Conservation (phyloP, 1,140 invertebrate species). For the Papilio aristodemus region DNA sequence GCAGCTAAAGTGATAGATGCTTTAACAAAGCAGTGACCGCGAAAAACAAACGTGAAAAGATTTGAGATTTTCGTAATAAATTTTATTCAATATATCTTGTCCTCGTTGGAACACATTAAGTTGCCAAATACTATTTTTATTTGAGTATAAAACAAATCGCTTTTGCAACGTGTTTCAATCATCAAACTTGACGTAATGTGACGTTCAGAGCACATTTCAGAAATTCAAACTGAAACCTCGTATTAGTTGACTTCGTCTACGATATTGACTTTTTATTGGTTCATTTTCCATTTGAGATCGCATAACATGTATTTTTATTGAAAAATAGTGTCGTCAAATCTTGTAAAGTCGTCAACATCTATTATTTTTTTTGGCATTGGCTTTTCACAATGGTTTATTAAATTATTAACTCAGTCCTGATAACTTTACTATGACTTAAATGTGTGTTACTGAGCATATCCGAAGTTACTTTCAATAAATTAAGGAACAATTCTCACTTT, state of each 20-base stretch:
- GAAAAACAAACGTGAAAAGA: neutral
- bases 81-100: neutral
- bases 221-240: neutral
- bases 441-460: no score
- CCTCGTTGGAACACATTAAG: neutral
- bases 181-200: neutral
- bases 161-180: neutral
- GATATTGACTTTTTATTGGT: conserved; percentile 11
- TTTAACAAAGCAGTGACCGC: neutral
- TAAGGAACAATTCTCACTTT: no score
- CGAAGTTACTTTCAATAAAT: no score
- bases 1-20: neutral
- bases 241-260: neutral
- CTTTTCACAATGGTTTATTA: no score
- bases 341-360: neutral
- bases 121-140: neutral
- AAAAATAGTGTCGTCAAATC: neutral
- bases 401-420: no score
- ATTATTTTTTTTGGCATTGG: no score
- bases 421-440: no score
- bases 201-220: neutral
- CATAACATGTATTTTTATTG: neutral
- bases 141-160: neutral
- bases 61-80: neutral
- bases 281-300: conserved; percentile 1